Base-by-base conservation (phyloP, 2,888 invertebrate genomes). In the Spicauda simplicius region DNA sequence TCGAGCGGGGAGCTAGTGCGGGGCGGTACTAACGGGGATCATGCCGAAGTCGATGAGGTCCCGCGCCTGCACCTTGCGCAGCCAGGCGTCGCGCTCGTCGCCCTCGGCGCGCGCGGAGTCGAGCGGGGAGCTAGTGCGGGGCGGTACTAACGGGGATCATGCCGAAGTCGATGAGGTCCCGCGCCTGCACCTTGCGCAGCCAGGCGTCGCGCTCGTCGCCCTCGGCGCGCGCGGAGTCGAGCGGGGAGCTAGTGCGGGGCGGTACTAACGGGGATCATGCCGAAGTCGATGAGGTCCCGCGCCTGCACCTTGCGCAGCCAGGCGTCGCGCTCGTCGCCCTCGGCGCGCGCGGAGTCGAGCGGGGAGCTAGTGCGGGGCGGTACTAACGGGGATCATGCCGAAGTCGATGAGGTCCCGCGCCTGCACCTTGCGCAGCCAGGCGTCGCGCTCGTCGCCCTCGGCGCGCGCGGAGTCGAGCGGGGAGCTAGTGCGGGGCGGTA, bases 21-120 rank as follows among this genome's bases (percentile, higher is more conserved):
- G 4, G 18, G 19, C 0, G 33, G 37, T 57, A 85, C 93, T 87
- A 80, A 96, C 97, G 63, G 98, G 98, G 79, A 98, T 98, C 97
- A 98, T 98, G 81, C 99, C 99, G 93, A 99, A 99, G 89, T 98
- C 98, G 77, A 99, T 98, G 81, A 99, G 95, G 94, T 99, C 99
- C 80, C 98, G 90, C 0, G 99, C 98, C 94, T 99, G 98, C 64
- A 98, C 98, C 90, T 96, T 96, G 74, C 95, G 94, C 75, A 98
- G 91, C 78, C 97, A 95, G 65, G 95, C 93, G 93, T 98, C 98
- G 81, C 97, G 96, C 88, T 98, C 98, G 73, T 94, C 94, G 87
- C 97, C 97, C 90, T 98, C 98, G 69, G 96, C 96, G 78, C 95
- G 95, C 70, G 97, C 97, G 20, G 96, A 95, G 73, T 96, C 95